Evolutionary conservation across 2,888 invertebrate species (phyloP).

Genomic region (Leptinotarsa haldemani): DNA sequence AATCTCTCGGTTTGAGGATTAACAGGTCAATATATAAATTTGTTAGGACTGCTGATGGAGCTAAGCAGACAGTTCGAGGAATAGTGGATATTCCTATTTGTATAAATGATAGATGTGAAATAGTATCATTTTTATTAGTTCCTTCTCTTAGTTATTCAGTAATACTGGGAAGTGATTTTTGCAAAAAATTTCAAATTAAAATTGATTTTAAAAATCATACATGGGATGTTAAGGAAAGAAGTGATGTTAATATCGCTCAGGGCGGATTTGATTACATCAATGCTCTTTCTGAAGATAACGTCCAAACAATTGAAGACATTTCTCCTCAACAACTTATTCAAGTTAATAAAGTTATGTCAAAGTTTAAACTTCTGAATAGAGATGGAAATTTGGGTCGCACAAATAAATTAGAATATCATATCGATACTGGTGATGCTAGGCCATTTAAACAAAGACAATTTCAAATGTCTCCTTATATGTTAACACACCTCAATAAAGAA

Average conservation of each 20-base stretch:
- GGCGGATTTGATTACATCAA: no score
- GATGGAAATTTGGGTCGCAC: conserved; percentile 28
- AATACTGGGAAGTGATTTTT: conserved; percentile 35
- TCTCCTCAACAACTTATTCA: no score
- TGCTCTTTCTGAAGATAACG: no score
- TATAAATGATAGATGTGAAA: conserved; percentile 5
- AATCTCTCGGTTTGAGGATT: not conserved
- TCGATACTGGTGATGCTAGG: conserved; percentile 25
- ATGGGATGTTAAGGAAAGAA: not conserved
- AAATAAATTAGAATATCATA: conserved; percentile 23
- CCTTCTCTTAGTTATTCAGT: conserved; percentile 24
- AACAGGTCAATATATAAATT: not conserved
- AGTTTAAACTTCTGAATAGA: not conserved
- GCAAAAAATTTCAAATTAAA: conserved; percentile 20
- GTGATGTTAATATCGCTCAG: not conserved
- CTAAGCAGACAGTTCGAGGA: conserved; percentile 15
- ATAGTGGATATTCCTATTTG: conserved; percentile 23
- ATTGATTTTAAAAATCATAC: conserved; percentile 13
- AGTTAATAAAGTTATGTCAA: conserved; percentile 10
- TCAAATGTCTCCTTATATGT: conserved; percentile 29
- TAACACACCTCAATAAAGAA: conserved; percentile 26
- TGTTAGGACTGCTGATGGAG: conserved; percentile 30
- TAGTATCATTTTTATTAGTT: conserved; percentile 23
- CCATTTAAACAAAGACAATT: conserved; percentile 7
- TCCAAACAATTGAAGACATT: not conserved